These are phyloP conservation scores for Eupeodes luniger DNA, from an alignment of 2,888 invertebrate species.

Conservation along the genomic window DNA sequence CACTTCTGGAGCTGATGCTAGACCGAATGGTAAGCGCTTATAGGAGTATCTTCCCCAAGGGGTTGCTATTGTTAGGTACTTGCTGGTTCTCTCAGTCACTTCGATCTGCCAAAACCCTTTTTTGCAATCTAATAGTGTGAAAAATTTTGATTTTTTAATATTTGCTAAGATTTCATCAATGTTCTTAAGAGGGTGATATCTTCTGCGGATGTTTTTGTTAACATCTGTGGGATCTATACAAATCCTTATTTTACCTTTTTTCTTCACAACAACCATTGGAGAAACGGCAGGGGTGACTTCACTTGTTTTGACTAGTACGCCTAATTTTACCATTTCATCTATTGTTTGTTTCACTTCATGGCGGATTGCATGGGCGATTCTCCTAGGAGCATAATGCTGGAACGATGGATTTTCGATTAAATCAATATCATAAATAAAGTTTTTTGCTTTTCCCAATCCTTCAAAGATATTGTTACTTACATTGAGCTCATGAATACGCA, in stretches of 20 bases:
- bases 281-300: no score
- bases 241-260: conserved; percentile 33
- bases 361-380: no score
- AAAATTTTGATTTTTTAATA: conserved; percentile 15
- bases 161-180: conserved; percentile 3
- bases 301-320: no score
- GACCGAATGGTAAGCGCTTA: conserved; percentile 9
- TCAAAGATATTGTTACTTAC: conserved; percentile 1
- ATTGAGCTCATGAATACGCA: neutral
- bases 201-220: conserved; percentile 28
- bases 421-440: neutral
- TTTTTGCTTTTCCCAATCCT: neutral
- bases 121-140: conserved; percentile 13
- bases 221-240: conserved; percentile 26
- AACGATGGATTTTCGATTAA: no score
- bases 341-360: no score
- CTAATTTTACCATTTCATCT: no score
- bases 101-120: conserved; percentile 19
- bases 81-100: neutral
- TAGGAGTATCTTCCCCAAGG: conserved; percentile 23
- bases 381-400: no score
- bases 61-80: conserved; percentile 26
- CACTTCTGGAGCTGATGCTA: no score
- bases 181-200: conserved; percentile 19
- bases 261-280: conserved; percentile 32